Evolutionary conservation across 2,888 invertebrate genomes (phyloP).

Genomic region (Sinodicranocentrus sp.): DNA sequence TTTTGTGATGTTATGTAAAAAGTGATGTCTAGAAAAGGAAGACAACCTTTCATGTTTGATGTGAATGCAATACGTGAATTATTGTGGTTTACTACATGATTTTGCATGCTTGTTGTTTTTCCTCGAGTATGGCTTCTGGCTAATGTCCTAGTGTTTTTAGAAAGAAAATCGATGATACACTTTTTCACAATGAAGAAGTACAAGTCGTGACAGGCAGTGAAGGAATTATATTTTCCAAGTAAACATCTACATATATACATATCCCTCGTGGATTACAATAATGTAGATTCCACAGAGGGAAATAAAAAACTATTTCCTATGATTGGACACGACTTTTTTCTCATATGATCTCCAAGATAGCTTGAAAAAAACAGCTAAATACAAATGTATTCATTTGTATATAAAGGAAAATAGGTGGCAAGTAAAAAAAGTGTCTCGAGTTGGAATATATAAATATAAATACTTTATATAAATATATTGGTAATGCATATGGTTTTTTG

Average conservation of each 20-base stretch:
- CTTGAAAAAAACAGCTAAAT: slow-evolving; percentile 15
- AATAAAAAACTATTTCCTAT: background rate
- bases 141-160: background rate
- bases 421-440: background rate
- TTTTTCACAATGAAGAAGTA: slow-evolving; percentile 7
- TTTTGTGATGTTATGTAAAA: too few species aligned
- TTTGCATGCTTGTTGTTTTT: slow-evolving; percentile 4
- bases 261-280: too few species aligned
- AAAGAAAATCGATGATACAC: slow-evolving; percentile 52
- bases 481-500: background rate
- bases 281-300: too few species aligned
- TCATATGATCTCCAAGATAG: background rate
- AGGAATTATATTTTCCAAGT: too few species aligned
- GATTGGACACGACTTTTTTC: background rate
- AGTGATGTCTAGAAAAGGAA: background rate
- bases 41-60: background rate
- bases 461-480: background rate
- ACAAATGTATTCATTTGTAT: background rate
- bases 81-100: background rate
- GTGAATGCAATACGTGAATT: background rate
- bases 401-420: too few species aligned
- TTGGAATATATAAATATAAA: background rate
- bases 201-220: background rate
- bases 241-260: too few species aligned
- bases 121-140: slow-evolving; percentile 13